Conservation (phyloP, 2,113 vertebrate species). For the Bucco capensis region DNA sequence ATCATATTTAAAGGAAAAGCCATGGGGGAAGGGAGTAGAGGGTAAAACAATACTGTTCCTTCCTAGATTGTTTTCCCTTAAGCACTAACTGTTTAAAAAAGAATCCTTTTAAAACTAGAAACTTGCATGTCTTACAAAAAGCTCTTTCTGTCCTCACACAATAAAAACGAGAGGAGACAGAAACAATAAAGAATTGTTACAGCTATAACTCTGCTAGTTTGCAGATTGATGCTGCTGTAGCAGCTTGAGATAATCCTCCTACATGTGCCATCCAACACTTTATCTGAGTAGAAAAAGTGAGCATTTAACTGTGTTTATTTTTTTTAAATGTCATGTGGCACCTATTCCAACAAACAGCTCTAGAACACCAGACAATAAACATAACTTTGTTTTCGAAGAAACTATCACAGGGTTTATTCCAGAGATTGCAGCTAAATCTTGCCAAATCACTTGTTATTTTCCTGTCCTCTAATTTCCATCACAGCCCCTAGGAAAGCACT, state of each 20-base stretch:
- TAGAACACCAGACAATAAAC: neutral
- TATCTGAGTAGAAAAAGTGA: too few species aligned
- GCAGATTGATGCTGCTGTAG: neutral
- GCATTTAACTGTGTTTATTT: neutral
- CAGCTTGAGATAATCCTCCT: neutral
- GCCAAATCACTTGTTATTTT: neutral
- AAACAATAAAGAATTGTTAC: neutral
- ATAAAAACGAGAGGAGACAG: neutral
- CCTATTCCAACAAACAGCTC: neutral
- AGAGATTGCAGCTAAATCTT: neutral
- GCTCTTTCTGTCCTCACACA: neutral
- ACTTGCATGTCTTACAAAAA: neutral
- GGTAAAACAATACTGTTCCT: neutral
- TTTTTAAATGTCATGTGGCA: neutral
- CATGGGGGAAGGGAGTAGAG: neutral
- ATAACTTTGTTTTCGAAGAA: neutral
- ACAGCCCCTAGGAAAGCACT: neutral
- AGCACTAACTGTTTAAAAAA: neutral
- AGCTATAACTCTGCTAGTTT: neutral
- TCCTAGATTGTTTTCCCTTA: neutral
- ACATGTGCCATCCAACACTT: neutral
- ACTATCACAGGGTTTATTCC: neutral
- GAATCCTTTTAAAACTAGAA: neutral
- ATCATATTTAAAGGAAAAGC: slow-evolving; percentile 46
- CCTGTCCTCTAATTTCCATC: neutral